phyloP scores from a whole-genome alignment of 2,797 vertebrate genomes.

The Rhinatrema bivittatum region DNA sequence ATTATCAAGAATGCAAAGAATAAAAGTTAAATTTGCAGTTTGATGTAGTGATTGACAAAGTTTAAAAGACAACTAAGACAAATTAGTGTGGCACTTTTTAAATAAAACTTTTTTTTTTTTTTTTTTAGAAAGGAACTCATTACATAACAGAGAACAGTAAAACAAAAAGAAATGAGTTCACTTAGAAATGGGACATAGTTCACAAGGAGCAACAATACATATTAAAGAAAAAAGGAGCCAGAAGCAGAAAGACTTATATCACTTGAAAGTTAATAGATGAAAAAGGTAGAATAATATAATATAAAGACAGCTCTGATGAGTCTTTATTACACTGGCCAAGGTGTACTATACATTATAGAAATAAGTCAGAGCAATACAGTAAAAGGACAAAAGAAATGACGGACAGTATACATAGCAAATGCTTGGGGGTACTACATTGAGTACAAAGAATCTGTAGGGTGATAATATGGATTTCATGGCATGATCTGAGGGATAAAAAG shows the following conservation, averaged over 20 bases:
- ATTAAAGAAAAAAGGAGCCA: not conserved
- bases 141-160: not conserved
- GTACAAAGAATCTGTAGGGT: too few species aligned
- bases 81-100: too few species aligned
- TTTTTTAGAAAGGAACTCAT: too few species aligned
- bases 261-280: slow-evolving; percentile 1
- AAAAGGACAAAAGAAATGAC: not conserved
- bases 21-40: too few species aligned
- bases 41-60: too few species aligned
- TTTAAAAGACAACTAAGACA: too few species aligned
- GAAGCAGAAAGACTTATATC: not conserved
- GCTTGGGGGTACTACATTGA: too few species aligned
- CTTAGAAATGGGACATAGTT: slow-evolving; percentile 4
- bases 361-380: not conserved
- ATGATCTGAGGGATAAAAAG: too few species aligned
- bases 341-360: not conserved
- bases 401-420: not conserved
- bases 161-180: not conserved
- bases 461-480: too few species aligned
- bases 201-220: slow-evolving; percentile 5
- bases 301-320: slow-evolving; percentile 12
- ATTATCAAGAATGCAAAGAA: too few species aligned
- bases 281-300: not conserved
- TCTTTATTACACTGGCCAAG: not conserved
- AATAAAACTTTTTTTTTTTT: too few species aligned